Conservation (phyloP, 1,140 invertebrate genomes). For the Lepidurus packardi region DNA sequence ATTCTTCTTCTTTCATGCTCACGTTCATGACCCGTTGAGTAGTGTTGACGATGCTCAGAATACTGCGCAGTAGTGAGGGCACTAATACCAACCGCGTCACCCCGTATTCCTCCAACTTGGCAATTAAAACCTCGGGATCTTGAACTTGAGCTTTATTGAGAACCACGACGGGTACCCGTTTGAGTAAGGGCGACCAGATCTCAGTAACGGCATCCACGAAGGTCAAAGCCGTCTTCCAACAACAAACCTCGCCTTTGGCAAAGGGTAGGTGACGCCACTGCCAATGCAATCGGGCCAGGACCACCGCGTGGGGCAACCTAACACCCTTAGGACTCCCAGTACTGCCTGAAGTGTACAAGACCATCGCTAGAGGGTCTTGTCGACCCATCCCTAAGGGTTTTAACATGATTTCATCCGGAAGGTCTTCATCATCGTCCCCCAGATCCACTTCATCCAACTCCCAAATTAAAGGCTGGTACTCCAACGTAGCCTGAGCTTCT, state of each 20-base stretch:
- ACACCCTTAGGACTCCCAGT: conserved; percentile 90
- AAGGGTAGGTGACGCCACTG: conserved; percentile 75
- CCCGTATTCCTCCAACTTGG: conserved; percentile 60
- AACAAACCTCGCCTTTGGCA: conserved; percentile 56
- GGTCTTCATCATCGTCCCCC: background rate
- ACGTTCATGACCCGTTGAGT: conserved; percentile 38
- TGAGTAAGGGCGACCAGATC: conserved; percentile 73
- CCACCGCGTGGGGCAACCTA: conserved; percentile 67
- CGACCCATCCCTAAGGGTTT: background rate
- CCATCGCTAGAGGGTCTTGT: conserved; percentile 53
- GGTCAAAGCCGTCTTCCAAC: conserved; percentile 83
- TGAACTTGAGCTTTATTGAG: conserved; percentile 62
- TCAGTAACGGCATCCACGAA: conserved; percentile 82
- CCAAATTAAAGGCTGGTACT: background rate
- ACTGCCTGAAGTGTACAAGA: conserved; percentile 88
- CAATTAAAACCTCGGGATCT: conserved; percentile 65
- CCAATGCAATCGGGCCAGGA: conserved; percentile 74
- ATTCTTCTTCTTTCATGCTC: conserved; percentile 34
- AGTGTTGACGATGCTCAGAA: conserved; percentile 60
- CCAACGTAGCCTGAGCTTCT: background rate
- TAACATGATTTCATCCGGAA: background rate
- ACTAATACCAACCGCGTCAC: conserved; percentile 72
- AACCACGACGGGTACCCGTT: conserved; percentile 60
- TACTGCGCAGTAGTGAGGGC: conserved; percentile 67
- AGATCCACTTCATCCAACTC: background rate